Evolutionary conservation across 2,797 vertebrate species (phyloP), one percentile per base, ranked within the genome.

Genomic region (Enteromius argenteus): DNA sequence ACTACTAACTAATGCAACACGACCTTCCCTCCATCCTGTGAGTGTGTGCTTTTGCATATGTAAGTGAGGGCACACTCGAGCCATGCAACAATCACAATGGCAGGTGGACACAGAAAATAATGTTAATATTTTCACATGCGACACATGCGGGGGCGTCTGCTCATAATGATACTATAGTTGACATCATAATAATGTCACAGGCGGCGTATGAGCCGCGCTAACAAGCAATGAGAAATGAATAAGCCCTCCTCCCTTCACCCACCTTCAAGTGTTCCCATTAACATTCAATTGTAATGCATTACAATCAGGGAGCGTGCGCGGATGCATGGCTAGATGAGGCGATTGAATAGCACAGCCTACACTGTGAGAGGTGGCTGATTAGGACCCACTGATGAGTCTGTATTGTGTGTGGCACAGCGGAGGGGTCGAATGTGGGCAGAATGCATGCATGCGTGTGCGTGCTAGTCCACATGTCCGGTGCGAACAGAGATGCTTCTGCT

Each of bases 301-400:
- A 91, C 92, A 94, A 93, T 95, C 93, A 94, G 90, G 87, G 67
- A 94, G 89, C 88, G 79, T 88, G 92, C 87, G 87, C 84, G 90
- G 90, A 93, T 91, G 91, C 91, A 81, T 85, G 85, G 90, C 90
- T 90, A 86, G 91, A 90, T 86, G 90, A 92, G 86, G 88, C 92
- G 90, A 93, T 91, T 92, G 91, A 93, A 92, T 87, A 90, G 92
- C 89, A 86, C 89, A 91, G 93, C 88, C 84, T 91, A 90, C 86
- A 42, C 86, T 86, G 90, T 86, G 89, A 92, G 92, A 92, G 91
- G 89, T 88, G 87, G 90, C 91, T 94, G 93, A 94, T 94, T 92
- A 92, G 89, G 51, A 75, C n/a, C 69, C 67, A 74, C 84, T 89
- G 88, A 89, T 89, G 86, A 87, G 60, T 1, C 44, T 73, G 86